phyloP scores from a whole-genome alignment of 2,113 vertebrate genomes.

The Eolophus roseicapilla region DNA sequence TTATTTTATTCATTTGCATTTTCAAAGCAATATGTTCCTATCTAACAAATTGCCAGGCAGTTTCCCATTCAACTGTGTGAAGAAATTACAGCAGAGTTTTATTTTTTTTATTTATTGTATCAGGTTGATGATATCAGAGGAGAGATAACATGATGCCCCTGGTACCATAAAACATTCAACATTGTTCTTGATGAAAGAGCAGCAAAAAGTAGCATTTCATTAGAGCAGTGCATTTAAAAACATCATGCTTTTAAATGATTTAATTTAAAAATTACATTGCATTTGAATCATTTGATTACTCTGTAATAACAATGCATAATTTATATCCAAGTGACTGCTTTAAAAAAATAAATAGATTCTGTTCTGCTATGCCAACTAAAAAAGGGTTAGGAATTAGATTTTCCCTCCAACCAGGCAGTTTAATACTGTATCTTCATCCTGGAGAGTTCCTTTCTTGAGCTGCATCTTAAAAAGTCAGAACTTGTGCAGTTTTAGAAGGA shows the following conservation, averaged over 20 bases:
- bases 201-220: slow-evolving; percentile 28
- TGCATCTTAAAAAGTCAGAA: not conserved
- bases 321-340: not conserved
- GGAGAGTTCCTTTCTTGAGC: not conserved
- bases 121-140: slow-evolving; percentile 3
- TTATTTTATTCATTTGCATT: not conserved
- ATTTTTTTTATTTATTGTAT: not conserved
- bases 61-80: not conserved
- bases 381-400: not conserved
- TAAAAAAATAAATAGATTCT: not conserved
- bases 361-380: not conserved
- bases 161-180: slow-evolving; percentile 44
- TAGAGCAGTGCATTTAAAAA: not conserved
- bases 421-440: not conserved
- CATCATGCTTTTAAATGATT: not conserved
- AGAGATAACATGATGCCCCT: not conserved
- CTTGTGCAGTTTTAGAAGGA: not conserved
- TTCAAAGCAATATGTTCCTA: not conserved
- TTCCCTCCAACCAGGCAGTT: not conserved
- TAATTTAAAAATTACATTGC: slow-evolving; percentile 28
- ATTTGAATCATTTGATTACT: slow-evolving; percentile 8
- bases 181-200: slow-evolving; percentile 3
- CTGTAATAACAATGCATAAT: slow-evolving; percentile 12
- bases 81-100: not conserved
- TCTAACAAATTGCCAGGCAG: slow-evolving; percentile 3